These are phyloP conservation scores for Vireo griseus DNA, from an alignment of 2,797 vertebrate genomes.

Conservation along the genomic window DNA sequence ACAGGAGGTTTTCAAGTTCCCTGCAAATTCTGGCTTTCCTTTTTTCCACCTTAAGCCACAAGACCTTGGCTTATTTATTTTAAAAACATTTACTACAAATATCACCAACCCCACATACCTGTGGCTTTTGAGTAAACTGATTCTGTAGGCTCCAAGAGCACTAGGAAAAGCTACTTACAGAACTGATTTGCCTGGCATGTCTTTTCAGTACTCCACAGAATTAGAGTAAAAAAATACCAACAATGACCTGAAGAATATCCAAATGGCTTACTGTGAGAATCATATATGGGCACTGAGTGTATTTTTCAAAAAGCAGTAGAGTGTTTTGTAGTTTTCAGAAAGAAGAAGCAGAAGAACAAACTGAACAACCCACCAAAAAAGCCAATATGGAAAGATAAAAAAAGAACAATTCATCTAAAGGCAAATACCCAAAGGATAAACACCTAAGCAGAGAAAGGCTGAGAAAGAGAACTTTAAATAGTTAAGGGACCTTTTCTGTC, in stretches of 20 bases:
- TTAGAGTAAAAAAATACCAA: background rate
- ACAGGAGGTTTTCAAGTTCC: background rate
- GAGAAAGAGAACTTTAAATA: background rate
- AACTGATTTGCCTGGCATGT: background rate
- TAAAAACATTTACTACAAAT: background rate
- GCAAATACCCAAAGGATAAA: background rate
- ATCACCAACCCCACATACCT: background rate
- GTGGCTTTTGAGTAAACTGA: background rate
- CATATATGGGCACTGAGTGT: background rate
- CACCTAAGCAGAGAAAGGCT: background rate
- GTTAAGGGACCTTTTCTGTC: background rate
- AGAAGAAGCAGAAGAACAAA: background rate
- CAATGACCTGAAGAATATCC: background rate
- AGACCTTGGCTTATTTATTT: background rate
- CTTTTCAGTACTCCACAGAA: background rate
- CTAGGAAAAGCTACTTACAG: background rate
- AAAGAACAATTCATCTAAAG: background rate
- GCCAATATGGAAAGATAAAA: background rate
- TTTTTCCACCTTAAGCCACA: background rate
- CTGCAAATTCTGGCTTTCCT: background rate
- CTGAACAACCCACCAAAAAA: background rate
- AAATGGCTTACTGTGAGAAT: background rate
- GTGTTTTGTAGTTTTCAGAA: background rate
- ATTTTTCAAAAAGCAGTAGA: background rate
- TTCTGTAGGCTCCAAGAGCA: background rate